Evolutionary conservation across 2,113 vertebrate species (phyloP), one percentile per base, ranked within the genome.

Genomic region (Phalacrocorax carbo): DNA sequence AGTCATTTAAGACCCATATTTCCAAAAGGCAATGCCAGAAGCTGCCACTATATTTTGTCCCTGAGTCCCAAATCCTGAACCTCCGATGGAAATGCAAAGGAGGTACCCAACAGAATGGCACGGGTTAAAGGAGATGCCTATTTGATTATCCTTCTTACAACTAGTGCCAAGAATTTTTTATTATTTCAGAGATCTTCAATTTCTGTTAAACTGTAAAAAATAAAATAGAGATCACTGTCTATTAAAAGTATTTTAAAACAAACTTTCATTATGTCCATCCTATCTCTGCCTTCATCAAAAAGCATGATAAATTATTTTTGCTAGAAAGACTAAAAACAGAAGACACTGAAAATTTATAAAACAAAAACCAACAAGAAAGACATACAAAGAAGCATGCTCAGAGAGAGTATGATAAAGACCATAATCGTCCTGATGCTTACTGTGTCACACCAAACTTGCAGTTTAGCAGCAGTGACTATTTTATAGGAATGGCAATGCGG

Each of bases 341-440:
- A 73, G 23, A n/a, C 69, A 70, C 9, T 8, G 10, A 12, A 73
- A 65, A 34, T 58, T 58, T 21, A 10, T 16, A 82, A 82, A 90
- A 57, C 29, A 71, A 82, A 82, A 90, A 57, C 29, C 68, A 85
- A 54, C 34, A 88, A 77, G 38, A 20, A 7, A 82, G 26, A 48
- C 5, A 48, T 0, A 65, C 18, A 86, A 61, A 65, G 34, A 40
- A 66, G n/a, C 51, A 88, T 0, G 0, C 19, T 58, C 30, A 62
- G 51, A 34, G 55, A 75, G 48, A 66, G 17, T 42, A 52, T 4
- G 4, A 81, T 34, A 54, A 0, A 77, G 61, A 81, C 34, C 26
- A 83, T 51, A 88, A 93, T 40, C 36, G 25, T 75, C 34, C 42
- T 36, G 7, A 13, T 38, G 44, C 36, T 64, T 44, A 64, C 40